Base-by-base conservation (phyloP, 2,888 invertebrate genomes). In the Polia nebulosa region DNA sequence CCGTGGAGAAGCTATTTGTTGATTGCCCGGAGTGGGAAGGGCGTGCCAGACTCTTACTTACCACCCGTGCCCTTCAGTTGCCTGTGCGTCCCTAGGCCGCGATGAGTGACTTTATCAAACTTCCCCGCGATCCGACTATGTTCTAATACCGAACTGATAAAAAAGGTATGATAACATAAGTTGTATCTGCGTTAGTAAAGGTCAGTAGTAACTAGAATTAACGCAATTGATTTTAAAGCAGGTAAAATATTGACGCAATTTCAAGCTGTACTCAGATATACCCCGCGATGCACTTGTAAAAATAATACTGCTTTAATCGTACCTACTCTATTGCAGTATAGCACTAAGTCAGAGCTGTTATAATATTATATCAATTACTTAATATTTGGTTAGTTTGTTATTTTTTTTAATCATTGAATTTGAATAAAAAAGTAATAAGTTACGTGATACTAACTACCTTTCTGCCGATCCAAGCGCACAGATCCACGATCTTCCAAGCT, bases 381-480 rank as follows among this genome's bases (percentile, higher is more conserved):
- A 32, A 34, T 57, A n/a, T n/a, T n/a, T n/a, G n/a, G n/a, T n/a
- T n/a, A n/a, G n/a, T n/a, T n/a, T n/a, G n/a, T n/a, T n/a, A n/a
- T n/a, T n/a, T n/a, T n/a, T n/a, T n/a, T n/a, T n/a, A n/a, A n/a
- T n/a, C n/a, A n/a, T n/a, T n/a, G n/a, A n/a, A n/a, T n/a, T 25
- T 22, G 9, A 55, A 45, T 25, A 32, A 53, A 64, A 56, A 34
- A 64, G 7, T 36, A 32, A 65, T 63, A 55, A 59, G 11, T 11
- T 53, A 41, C 17, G 8, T 62, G 57, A 74, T 71, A 63, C 70
- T 67, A 77, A 72, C 60, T 88, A 95, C 95, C 94, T 95, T 95
- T 86, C 87, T 92, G 39, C 95, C 95, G 58, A 95, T 92, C 95
- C 95, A 95, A 15, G 93, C 82, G 75, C 94, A 95, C 17, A 95